Evolutionary conservation across 2,888 invertebrate genomes (phyloP).

Genomic region (Rotaria magnacalcarata): DNA sequence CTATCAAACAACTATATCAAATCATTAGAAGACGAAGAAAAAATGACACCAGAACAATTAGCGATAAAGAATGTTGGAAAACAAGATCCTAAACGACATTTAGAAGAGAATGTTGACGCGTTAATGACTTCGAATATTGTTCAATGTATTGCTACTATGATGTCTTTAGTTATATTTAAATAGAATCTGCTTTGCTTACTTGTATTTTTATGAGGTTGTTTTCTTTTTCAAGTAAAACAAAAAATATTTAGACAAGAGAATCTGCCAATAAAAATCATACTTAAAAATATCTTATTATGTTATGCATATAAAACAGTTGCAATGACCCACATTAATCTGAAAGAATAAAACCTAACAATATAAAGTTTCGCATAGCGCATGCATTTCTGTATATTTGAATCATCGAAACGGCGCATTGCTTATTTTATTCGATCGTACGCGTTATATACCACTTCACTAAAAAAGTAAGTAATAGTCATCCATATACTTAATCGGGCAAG

Average conservation of each 20-base stretch:
- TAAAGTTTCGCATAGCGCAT: not conserved
- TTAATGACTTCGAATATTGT: conserved; percentile 95
- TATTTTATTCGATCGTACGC: not conserved
- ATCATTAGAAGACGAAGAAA: conserved; percentile 95
- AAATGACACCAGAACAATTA: conserved; percentile 96
- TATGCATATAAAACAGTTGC: not conserved
- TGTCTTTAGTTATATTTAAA: conserved; percentile 45
- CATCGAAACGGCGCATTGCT: too few species aligned
- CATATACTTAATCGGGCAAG: not conserved
- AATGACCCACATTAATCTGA: too few species aligned
- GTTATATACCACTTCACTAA: not conserved
- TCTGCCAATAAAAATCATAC: not conserved
- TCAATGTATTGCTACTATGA: conserved; percentile 90
- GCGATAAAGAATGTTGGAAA: conserved; percentile 98
- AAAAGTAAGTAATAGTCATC: too few species aligned
- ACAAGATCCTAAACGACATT: conserved; percentile 90
- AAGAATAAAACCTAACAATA: not conserved
- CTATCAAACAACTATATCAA: conserved; percentile 95
- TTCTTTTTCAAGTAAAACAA: not conserved
- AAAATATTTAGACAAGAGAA: not conserved
- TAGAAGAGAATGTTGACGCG: conserved; percentile 94
- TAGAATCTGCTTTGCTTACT: not conserved
- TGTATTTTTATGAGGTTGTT: not conserved
- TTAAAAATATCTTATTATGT: not conserved
- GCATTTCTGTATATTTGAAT: too few species aligned